phyloP scores from a whole-genome alignment of 2,113 vertebrate species.

The Trogon melanurus region DNA sequence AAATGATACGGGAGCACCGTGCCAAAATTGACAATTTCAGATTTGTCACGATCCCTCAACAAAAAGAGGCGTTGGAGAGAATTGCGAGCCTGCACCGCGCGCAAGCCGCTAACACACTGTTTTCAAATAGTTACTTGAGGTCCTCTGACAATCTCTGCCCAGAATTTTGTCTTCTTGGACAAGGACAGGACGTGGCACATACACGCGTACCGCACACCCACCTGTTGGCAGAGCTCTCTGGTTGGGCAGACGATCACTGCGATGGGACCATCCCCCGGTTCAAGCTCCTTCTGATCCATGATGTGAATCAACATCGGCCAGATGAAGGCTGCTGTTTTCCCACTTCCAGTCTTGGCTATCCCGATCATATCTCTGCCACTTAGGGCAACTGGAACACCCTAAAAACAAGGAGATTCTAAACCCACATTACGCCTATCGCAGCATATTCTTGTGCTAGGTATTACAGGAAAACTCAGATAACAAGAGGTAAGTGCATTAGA shows the following conservation, averaged over 20 bases:
- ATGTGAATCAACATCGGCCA: constrained; percentile 99
- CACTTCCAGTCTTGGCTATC: constrained; percentile 98
- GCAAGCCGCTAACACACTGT: neutral
- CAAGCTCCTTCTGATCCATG: constrained; percentile 98
- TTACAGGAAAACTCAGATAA: neutral
- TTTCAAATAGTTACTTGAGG: neutral
- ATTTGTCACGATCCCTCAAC: neutral
- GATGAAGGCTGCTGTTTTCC: constrained; percentile 98
- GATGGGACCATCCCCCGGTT: constrained; percentile 94
- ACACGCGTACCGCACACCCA: neutral
- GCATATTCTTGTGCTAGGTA: neutral
- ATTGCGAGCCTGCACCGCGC: neutral
- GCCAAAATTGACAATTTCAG: neutral
- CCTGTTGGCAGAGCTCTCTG: constrained; percentile 98
- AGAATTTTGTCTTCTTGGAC: neutral
- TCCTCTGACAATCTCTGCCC: neutral
- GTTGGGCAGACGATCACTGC: constrained; percentile 96
- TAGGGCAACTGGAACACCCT: constrained; percentile 96
- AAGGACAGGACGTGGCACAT: neutral
- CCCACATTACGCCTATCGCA: neutral
- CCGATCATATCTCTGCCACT: constrained; percentile 98
- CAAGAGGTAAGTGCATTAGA: neutral
- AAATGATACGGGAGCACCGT: neutral
- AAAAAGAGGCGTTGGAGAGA: neutral
- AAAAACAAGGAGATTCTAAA: neutral